Evolutionary conservation across 1,140 invertebrate species (phyloP).

Genomic region (Neotoxoptera formosana): DNA sequence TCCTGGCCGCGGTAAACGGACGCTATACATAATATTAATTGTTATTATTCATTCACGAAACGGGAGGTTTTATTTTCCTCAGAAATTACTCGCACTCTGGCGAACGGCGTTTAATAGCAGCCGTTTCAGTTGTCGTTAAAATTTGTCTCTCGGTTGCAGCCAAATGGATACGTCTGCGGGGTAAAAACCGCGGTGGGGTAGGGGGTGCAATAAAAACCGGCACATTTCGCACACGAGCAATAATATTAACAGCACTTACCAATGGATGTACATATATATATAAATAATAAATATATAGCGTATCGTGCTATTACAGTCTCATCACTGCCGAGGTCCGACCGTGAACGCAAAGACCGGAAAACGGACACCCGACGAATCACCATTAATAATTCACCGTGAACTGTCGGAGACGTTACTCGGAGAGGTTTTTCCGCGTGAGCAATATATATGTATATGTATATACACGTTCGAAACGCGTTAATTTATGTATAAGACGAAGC

Average conservation of each 20-base stretch:
- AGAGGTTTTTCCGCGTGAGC: not conserved
- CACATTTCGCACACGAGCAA: not conserved
- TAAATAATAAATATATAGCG: too few relatives aligned
- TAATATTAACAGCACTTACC: not conserved
- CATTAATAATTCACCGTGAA: not conserved
- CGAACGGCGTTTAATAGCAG: not conserved
- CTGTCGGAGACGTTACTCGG: not conserved
- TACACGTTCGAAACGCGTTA: not conserved
- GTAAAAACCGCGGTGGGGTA: not conserved
- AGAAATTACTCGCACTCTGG: not conserved
- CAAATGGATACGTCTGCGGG: not conserved
- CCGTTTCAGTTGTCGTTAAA: conserved; percentile 2
- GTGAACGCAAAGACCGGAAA: not conserved
- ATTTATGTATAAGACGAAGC: not conserved
- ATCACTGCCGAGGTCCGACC: not conserved
- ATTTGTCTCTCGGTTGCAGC: not conserved
- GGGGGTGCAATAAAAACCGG: not conserved
- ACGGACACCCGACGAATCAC: not conserved
- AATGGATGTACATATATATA: not conserved
- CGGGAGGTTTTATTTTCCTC: not conserved
- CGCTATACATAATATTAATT: not conserved
- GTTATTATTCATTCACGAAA: not conserved
- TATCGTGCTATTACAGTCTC: not conserved
- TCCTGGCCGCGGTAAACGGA: not conserved
- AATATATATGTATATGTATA: not conserved